Evolutionary conservation across 2,888 invertebrate genomes (phyloP).

Genomic region (Lamproptera curius): DNA sequence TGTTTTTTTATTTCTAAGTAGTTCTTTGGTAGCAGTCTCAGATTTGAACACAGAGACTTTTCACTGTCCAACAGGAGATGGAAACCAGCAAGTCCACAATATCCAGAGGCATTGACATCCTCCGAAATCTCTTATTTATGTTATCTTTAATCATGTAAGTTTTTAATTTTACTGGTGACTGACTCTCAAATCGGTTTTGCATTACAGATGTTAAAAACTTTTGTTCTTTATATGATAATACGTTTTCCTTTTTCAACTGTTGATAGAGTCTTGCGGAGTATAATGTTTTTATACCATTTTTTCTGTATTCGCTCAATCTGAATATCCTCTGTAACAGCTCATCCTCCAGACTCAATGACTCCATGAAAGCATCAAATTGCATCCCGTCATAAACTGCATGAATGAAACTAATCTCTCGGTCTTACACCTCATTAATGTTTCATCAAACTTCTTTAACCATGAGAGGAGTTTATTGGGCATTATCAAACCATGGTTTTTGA

Average conservation of each 20-base stretch:
- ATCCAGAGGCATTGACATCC: conserved; percentile 71
- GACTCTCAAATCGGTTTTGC: conserved; percentile 54
- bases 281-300: conserved; percentile 83
- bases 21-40: conserved; percentile 86
- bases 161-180: conserved; percentile 49
- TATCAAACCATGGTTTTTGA: conserved; percentile 88
- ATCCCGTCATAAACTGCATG: conserved; percentile 85
- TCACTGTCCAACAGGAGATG: conserved; percentile 85
- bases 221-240: conserved; percentile 72
- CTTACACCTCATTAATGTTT: conserved; percentile 75
- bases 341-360: conserved; percentile 84
- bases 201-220: conserved; percentile 50
- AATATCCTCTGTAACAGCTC: conserved; percentile 81
- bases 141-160: conserved; percentile 34
- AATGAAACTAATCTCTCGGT: conserved; percentile 82
- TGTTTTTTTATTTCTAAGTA: conserved; percentile 88
- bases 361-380: conserved; percentile 87
- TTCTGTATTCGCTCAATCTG: conserved; percentile 81
- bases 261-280: conserved; percentile 81
- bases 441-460: conserved; percentile 84
- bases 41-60: conserved; percentile 85
- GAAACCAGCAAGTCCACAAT: conserved; percentile 88
- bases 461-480: conserved; percentile 83
- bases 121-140: conserved; percentile 46
- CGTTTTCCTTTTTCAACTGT: conserved; percentile 80